Evolutionary conservation across 2,797 vertebrate genomes (phyloP).

Genomic region (Rachycentron canadum): DNA sequence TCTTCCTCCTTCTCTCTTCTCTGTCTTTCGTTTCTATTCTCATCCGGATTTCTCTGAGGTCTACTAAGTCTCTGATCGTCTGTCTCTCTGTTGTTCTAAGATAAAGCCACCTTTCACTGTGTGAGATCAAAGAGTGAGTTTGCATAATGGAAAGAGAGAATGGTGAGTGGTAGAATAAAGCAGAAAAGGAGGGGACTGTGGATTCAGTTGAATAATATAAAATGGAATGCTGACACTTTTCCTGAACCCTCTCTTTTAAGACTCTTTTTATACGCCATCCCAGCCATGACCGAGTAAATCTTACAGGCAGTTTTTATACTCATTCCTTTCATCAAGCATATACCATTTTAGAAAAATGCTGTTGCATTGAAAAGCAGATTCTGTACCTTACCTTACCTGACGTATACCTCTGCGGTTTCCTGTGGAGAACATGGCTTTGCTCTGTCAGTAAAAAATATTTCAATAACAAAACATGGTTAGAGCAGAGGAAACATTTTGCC

Average conservation of each 20-base stretch:
- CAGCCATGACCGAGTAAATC: conserved; percentile 64
- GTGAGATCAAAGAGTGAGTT: conserved; percentile 76
- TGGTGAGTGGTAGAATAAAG: conserved; percentile 41
- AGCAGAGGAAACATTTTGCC: not conserved
- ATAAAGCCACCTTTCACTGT: conserved; percentile 75
- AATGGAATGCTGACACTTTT: conserved; percentile 68
- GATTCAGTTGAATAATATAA: conserved; percentile 69
- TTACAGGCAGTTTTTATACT: conserved; percentile 55
- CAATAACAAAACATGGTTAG: not conserved
- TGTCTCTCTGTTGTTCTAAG: conserved; percentile 70
- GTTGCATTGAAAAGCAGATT: conserved; percentile 27
- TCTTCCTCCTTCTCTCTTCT: not conserved
- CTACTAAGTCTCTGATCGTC: conserved; percentile 55
- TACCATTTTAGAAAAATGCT: conserved; percentile 25
- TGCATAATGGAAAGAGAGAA: conserved; percentile 65
- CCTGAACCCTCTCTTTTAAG: conserved; percentile 66
- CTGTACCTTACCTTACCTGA: not conserved
- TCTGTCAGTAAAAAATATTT: not conserved
- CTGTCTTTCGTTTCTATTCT: conserved; percentile 43
- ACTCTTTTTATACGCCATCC: conserved; percentile 55
- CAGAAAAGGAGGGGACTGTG: conserved; percentile 39
- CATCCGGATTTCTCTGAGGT: conserved; percentile 54
- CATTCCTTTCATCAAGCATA: conserved; percentile 41
- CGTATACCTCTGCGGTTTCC: not conserved
- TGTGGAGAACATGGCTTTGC: not conserved